Evolutionary conservation across 2,113 vertebrate species (phyloP), one percentile per base, ranked within the genome.

Genomic region (Chionomys nivalis): DNA sequence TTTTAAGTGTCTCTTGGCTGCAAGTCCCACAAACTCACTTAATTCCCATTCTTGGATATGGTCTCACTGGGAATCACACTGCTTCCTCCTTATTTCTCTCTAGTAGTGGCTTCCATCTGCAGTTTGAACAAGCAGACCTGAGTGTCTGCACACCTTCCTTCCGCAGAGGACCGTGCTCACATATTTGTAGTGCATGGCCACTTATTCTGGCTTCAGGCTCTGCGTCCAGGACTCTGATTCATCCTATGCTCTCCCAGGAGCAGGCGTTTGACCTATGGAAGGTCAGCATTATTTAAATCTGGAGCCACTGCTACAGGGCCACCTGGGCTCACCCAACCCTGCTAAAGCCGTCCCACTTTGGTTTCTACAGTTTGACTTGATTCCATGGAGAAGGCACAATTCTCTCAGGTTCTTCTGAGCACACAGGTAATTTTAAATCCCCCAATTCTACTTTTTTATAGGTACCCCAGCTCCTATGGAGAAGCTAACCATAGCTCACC

Each of bases 11-110:
- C 89, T 91, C 66, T 94, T 85, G 52, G 13, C 52, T 52, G 42
- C 55, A 89, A 93, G 39, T 28, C 23, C 36, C 65, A 91, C 78
- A 77, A 16, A 87, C 39, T 83, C 39, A 73, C 81, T 90, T 93
- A 90, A n/a, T 95, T 93, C 78, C 92, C 90, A 63, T 76, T 26
- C 81, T 33, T 44, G 39, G 68, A 86, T 85, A 70, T 95, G 24
- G 4, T 75, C 75, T 94, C 87, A 39, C 21, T 75, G 79, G 23
- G 44, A 87, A 70, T 31, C 31, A 88, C 33, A 87, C 52, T 70
- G 39, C 85, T 95, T 68, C 78, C 31, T 58, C 36, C 36, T 28
- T 49, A n/a, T 89, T 94, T 94, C 93, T 95, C 47, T 49, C 14
- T 85, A 31, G n/a, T 77, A 72, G 81, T 1, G 58, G 13, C 23